These are phyloP conservation scores for Brachionus rotundiformis DNA, from an alignment of 1,140 invertebrate genomes.

Conservation along the genomic window DNA sequence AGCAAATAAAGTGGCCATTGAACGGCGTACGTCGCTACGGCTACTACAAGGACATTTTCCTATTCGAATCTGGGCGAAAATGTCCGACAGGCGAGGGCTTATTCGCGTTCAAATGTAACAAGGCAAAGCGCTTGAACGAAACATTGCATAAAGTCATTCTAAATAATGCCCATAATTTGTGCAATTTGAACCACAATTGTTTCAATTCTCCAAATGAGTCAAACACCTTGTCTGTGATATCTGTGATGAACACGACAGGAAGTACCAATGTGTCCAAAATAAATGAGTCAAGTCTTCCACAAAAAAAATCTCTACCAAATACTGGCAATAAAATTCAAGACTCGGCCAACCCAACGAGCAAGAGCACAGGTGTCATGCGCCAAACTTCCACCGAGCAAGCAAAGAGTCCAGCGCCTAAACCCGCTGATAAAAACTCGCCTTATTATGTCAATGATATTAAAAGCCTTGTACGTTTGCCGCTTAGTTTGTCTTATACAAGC, in stretches of 20 bases:
- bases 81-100: slow-evolving; percentile 50
- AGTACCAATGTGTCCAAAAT: slow-evolving; percentile 6
- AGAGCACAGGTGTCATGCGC: neutral
- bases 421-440: neutral
- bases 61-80: slow-evolving; percentile 49
- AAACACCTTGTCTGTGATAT: neutral
- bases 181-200: slow-evolving; percentile 29
- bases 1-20: slow-evolving; percentile 44
- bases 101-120: slow-evolving; percentile 49
- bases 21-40: slow-evolving; percentile 46
- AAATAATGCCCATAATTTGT: slow-evolving; percentile 29
- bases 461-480: slow-evolving; percentile 18
- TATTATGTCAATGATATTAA: slow-evolving; percentile 39
- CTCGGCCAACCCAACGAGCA: neutral
- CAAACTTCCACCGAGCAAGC: neutral
- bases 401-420: neutral
- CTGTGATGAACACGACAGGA: neutral
- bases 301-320: slow-evolving; percentile 22
- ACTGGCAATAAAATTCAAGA: slow-evolving; percentile 9
- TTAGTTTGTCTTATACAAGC: slow-evolving; percentile 27
- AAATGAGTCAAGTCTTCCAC: neutral
- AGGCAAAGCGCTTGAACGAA: slow-evolving; percentile 41
- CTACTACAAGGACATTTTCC: slow-evolving; percentile 49
- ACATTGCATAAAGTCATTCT: slow-evolving; percentile 39
- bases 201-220: slow-evolving; percentile 18